Evolutionary conservation across 2,113 vertebrate genomes (phyloP), one percentile per base, ranked within the genome.

Genomic region (Orientallactaga bullata): DNA sequence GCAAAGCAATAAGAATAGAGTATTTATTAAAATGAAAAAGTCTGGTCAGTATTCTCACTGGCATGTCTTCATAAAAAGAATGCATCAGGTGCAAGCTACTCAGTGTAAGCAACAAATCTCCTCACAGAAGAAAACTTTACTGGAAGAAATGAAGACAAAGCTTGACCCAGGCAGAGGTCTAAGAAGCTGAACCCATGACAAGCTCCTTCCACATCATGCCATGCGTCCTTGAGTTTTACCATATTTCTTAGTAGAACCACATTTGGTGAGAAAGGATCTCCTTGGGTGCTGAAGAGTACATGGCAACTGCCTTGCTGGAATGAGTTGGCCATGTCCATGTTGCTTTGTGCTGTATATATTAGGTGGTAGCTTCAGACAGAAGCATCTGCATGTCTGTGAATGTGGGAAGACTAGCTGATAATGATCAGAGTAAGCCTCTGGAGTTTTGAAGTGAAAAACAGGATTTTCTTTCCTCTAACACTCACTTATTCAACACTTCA

Each of bases 21-120:
- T 90, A 84, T 76, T 83, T 93, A 17, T 69, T 89, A 78, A 58
- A 91, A 4, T 86, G 79, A 58, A 92, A 77, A 88, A 72, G 20
- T 89, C 85, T 83, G 71, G 2, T 71, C 12, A 68, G 21, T 83
- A 82, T 73, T 88, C 23, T 42, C 13, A 16, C 74, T n/a, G n/a
- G 7, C 18, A 9, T 68, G n/a, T 76, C 60, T 69, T n/a, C 18
- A 37, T 81, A 73, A 66, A 84, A 79, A 42, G 6, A 37, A 30
- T 2, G 26, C 21, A 77, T 12, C 10, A 47, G 1, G 0, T 66
- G 68, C 12, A 78, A 12, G 5, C 21, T 79, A 55, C 28, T 79
- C 23, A 61, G 17, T 63, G 28, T 21, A 65, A 24, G 16, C 11
- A 30, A 17, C 1, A 66, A 63, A 39, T n/a, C 28, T 65, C 65